These are phyloP conservation scores for Sebastes schlegelii DNA, from an alignment of 2,113 vertebrate genomes.

Conservation along the genomic window DNA sequence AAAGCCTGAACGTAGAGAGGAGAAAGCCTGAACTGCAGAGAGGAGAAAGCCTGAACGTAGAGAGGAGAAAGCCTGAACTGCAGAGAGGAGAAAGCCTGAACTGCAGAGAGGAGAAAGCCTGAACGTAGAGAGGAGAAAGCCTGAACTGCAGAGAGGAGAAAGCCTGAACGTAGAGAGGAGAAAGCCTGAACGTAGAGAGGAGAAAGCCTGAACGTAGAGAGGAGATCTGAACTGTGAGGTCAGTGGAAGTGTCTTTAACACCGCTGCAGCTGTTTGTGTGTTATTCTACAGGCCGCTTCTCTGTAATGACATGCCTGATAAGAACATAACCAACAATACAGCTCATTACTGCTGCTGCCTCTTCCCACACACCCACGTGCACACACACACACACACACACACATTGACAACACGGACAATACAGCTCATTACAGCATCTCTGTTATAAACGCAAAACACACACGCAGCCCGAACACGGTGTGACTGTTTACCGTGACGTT, in stretches of 20 bases:
- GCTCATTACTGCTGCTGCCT: constrained; percentile 45
- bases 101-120: too few species aligned
- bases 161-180: too few species aligned
- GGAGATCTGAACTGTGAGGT: constrained; percentile 8
- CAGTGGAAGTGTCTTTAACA: not conserved
- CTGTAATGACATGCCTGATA: constrained; percentile 57
- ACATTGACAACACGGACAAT: not conserved
- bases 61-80: not conserved
- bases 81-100: not conserved
- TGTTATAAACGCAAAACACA: not conserved
- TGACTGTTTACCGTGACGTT: not conserved
- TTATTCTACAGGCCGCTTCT: not conserved
- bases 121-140: too few species aligned
- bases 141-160: too few species aligned
- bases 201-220: too few species aligned
- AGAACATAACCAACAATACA: constrained; percentile 48
- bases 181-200: too few species aligned
- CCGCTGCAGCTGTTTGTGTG: constrained; percentile 6
- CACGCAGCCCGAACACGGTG: not conserved
- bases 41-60: too few species aligned
- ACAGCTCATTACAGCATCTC: constrained; percentile 21
- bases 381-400: constrained; percentile 7
- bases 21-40: not conserved
- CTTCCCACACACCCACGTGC: constrained; percentile 18
- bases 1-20: too few species aligned